Base-by-base conservation (phyloP, 1,140 invertebrate genomes). In the Nasonia longicornis region DNA sequence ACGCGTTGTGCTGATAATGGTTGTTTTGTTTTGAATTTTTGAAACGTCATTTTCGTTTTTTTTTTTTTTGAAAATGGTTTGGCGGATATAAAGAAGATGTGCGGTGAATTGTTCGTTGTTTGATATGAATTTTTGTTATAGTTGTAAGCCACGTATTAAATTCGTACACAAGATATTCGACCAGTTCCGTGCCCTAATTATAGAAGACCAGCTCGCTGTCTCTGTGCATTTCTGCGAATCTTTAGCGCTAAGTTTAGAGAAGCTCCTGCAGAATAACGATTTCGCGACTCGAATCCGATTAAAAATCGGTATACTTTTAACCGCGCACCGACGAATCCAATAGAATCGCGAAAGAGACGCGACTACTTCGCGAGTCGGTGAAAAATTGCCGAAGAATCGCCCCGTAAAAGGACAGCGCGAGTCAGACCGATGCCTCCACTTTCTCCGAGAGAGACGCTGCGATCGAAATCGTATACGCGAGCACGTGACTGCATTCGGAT, bases 371-470 rank as follows among this genome's bases (percentile, higher is more conserved):
- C 20, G 14, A 14, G 16, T 16, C 66, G 26, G 12, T 31, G 26
- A 67, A 67, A 29, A 67, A 67, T 67, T 31, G 66, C n/a, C 64
- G 66, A 31, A 31, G 22, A 11, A 67, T 67, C 66, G 66, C 10
- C 66, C 52, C 66, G 16, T 67, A 67, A 29, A 67, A 67, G 66
- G 66, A n/a, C 66, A 29, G 16, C 66, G 10, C 22, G 4, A 35
- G 29, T 26, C 26, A 26, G 52, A 58, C 12, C 16, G 66, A 67
- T 67, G 26, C 66, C 2, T 67, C 86, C 86, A 87, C 74, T 84
- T 77, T 85, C 87, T 88, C 87, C 85, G 63, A 67, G 31, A 35
- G 31, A 35, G 26, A 26, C 26, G 26, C 26, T 74, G 20, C 66
- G 10, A 52, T 79, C 22, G 31, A 42, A 42, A 45, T 67, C 66